Evolutionary conservation across 2,888 invertebrate species (phyloP).

Genomic region (Tenthredo notha): DNA sequence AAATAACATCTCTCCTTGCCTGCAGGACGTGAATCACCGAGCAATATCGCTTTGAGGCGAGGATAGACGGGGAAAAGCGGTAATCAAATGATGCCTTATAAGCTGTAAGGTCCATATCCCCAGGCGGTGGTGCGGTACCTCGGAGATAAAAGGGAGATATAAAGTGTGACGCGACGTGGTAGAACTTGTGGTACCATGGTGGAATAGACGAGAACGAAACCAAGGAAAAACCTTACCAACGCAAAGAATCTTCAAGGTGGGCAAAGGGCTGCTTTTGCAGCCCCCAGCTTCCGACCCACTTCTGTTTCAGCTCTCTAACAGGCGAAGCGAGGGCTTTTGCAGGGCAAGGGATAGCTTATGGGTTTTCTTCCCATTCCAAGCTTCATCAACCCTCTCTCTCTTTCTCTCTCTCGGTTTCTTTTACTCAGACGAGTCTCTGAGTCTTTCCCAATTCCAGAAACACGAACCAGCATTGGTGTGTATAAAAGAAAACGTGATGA

Average conservation of each 20-base stretch:
- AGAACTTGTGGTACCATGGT: background rate
- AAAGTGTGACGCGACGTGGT: conserved; percentile 8
- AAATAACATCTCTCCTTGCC: conserved; percentile 24
- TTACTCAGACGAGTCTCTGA: background rate
- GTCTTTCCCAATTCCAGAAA: conserved; percentile 17
- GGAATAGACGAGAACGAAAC: background rate
- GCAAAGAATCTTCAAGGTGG: conserved; percentile 22
- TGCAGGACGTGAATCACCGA: conserved; percentile 44
- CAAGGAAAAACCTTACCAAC: background rate
- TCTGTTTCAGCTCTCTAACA: conserved; percentile 13
- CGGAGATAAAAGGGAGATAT: conserved; percentile 49
- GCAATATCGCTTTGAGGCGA: conserved; percentile 54
- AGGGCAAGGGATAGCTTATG: conserved; percentile 42
- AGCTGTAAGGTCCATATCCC: conserved; percentile 54
- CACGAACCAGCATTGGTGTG: background rate
- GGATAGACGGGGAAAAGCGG: conserved; percentile 40
- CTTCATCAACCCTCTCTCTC: conserved; percentile 9
- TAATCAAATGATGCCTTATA: conserved; percentile 55
- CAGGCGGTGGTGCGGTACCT: conserved; percentile 42
- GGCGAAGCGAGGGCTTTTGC: background rate
- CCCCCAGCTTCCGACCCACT: conserved; percentile 19
- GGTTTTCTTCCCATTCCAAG: conserved; percentile 53
- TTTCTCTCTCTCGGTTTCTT: conserved; percentile 62
- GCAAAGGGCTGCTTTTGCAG: background rate
- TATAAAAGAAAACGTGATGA: background rate